These are phyloP conservation scores for Fulmarus glacialis DNA, from an alignment of 2,113 vertebrate species.

Conservation along the genomic window DNA sequence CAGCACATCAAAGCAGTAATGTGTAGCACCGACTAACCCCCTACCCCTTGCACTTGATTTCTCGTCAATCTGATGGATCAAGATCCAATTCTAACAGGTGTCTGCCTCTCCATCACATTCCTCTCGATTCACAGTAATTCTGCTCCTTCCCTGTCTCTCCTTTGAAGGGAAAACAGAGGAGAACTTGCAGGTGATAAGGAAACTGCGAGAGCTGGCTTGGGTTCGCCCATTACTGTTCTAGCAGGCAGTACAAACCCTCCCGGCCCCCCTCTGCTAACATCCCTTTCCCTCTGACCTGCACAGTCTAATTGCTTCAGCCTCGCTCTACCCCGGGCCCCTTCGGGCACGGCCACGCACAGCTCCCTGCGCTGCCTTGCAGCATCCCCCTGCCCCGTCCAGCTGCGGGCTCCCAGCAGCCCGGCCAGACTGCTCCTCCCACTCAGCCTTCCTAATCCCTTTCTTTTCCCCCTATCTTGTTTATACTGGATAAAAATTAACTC, in stretches of 20 bases:
- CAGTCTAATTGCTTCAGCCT: background rate
- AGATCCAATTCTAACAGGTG: background rate
- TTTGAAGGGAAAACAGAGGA: background rate
- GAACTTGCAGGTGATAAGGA: background rate
- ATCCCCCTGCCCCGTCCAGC: background rate
- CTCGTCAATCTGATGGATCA: background rate
- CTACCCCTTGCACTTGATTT: background rate
- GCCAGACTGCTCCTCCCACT: background rate
- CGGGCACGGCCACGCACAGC: rapidly evolving
- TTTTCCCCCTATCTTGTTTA: background rate
- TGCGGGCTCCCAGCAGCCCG: background rate
- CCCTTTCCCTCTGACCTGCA: background rate
- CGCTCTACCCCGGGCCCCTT: background rate
- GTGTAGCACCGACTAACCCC: background rate
- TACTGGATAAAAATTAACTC: background rate
- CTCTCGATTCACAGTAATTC: background rate
- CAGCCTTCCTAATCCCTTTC: background rate
- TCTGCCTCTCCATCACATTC: background rate
- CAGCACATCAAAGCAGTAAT: background rate
- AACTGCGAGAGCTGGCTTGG: background rate
- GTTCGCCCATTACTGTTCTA: background rate
- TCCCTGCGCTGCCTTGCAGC: background rate
- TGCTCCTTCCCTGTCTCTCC: background rate
- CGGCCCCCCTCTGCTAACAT: background rate
- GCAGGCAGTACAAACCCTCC: background rate